Conservation (phyloP, 2,888 invertebrate species). For the Macaria notata region DNA sequence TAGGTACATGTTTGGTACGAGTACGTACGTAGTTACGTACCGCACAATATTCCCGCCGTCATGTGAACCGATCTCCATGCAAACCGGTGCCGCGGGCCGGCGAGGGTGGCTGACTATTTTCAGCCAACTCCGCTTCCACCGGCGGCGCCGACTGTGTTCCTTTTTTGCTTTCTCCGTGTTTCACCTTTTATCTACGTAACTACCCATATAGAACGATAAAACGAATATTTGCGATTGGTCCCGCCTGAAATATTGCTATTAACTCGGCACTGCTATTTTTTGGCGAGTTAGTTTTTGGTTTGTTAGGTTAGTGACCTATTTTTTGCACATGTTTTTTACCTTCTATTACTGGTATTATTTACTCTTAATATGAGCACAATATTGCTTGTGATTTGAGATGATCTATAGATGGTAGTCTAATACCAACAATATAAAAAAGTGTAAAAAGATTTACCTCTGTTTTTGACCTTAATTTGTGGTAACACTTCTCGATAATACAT, state of each 20-base stretch:
- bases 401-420: no score
- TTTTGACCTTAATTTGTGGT: no score
- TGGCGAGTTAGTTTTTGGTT: constrained; percentile 2
- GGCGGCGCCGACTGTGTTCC: constrained; percentile 55
- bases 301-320: constrained; percentile 5
- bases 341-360: not conserved
- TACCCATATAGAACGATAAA: constrained; percentile 26
- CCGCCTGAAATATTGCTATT: constrained; percentile 19
- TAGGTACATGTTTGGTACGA: no score
- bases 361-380: not conserved
- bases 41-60: constrained; percentile 14
- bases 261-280: constrained; percentile 10
- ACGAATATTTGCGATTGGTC: constrained; percentile 25
- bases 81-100: constrained; percentile 29
- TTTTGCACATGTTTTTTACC: not conserved
- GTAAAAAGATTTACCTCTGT: no score
- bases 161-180: constrained; percentile 48
- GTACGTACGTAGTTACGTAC: no score
- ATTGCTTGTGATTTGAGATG: no score
- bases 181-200: constrained; percentile 28
- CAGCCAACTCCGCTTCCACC: constrained; percentile 50
- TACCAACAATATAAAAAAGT: no score
- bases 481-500: no score
- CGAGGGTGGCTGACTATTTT: constrained; percentile 59
- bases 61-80: constrained; percentile 44